Evolutionary conservation across 2,888 invertebrate genomes (phyloP).

Genomic region (Eubasilissa splendida): DNA sequence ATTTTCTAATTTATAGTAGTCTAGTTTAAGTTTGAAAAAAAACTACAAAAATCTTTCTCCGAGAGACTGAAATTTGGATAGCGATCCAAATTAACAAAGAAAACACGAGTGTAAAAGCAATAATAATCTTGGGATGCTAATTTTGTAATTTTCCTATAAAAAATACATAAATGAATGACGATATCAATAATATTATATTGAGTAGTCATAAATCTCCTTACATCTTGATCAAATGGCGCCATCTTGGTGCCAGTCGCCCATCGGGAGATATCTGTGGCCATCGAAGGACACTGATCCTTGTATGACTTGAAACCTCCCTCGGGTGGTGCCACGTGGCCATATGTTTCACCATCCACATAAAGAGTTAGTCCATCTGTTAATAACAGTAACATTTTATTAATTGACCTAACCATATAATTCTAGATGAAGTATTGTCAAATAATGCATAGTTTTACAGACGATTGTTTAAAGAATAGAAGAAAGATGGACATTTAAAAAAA

Average conservation of each 20-base stretch:
- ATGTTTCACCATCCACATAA: slow-evolving; percentile 70
- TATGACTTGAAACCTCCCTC: slow-evolving; percentile 67
- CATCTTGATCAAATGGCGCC: slow-evolving; percentile 69
- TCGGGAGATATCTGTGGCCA: slow-evolving; percentile 63
- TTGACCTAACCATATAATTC: too few relatives aligned
- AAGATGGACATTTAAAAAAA: too few relatives aligned
- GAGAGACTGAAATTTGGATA: neutral
- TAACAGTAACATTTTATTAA: neutral
- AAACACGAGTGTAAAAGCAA: too few relatives aligned
- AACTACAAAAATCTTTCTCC: too few relatives aligned
- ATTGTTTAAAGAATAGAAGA: too few relatives aligned
- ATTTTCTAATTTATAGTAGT: too few relatives aligned
- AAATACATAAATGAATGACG: too few relatives aligned
- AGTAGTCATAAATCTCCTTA: slow-evolving; percentile 57
- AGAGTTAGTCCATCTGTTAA: slow-evolving; percentile 70
- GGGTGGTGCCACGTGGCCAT: slow-evolving; percentile 68
- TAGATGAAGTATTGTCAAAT: neutral
- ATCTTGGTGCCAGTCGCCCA: slow-evolving; percentile 68
- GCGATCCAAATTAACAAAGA: neutral
- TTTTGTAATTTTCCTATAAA: too few relatives aligned
- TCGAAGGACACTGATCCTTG: slow-evolving; percentile 55
- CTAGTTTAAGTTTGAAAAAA: too few relatives aligned
- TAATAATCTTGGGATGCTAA: too few relatives aligned
- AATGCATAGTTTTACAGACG: neutral
- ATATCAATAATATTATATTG: too few relatives aligned